Evolutionary conservation across 92 coral and sea anemone species (phyloP).

Genomic region (Epizoanthus rinbou): DNA sequence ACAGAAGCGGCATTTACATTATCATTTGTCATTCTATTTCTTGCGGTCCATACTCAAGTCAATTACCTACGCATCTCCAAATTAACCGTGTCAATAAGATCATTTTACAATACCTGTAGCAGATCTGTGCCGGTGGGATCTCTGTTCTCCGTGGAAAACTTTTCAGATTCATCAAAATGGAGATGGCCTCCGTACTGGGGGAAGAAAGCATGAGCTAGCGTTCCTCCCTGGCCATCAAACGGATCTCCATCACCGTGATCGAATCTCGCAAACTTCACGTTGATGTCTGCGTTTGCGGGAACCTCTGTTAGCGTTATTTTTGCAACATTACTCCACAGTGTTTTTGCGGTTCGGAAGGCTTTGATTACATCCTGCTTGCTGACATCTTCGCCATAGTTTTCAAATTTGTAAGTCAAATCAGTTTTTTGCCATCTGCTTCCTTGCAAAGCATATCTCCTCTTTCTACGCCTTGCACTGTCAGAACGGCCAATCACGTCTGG

Average conservation of each 20-base stretch:
- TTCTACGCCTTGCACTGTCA: slow-evolving; percentile 47
- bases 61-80: slow-evolving; percentile 6
- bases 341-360: slow-evolving; percentile 63
- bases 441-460: slow-evolving; percentile 61
- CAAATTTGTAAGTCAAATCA: slow-evolving; percentile 70
- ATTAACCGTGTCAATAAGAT: not conserved
- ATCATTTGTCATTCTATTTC: not conserved
- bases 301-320: slow-evolving; percentile 57
- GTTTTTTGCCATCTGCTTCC: slow-evolving; percentile 62
- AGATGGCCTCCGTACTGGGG: slow-evolving; percentile 67
- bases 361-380: slow-evolving; percentile 48
- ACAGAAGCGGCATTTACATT: not conserved
- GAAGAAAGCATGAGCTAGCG: slow-evolving; percentile 67
- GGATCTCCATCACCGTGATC: slow-evolving; percentile 58
- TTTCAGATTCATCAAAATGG: slow-evolving; percentile 66
- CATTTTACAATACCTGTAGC: slow-evolving; percentile 6
- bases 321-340: slow-evolving; percentile 57
- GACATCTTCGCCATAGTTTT: slow-evolving; percentile 65
- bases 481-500: slow-evolving; percentile 62
- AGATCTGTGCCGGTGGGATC: slow-evolving; percentile 26
- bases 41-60: not conserved
- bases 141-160: slow-evolving; percentile 33
- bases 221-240: slow-evolving; percentile 73
- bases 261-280: slow-evolving; percentile 46
- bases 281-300: slow-evolving; percentile 40